Evolutionary conservation across 2,113 vertebrate genomes (phyloP).

Genomic region (Paralichthys olivaceus): DNA sequence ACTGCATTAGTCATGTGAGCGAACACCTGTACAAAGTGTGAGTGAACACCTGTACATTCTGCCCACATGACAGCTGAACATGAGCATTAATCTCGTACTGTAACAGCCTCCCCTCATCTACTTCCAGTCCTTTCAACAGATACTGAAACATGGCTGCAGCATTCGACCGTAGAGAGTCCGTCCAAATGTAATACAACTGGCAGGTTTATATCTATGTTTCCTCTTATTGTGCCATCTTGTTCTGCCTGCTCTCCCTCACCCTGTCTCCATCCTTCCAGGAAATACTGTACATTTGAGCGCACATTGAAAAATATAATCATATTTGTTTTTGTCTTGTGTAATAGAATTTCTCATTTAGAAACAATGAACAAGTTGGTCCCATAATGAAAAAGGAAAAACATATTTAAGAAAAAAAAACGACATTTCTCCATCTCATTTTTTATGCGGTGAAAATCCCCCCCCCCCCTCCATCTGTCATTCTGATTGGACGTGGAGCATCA

Average conservation of each 20-base stretch:
- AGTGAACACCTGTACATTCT: too few species aligned
- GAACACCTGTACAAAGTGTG: too few species aligned
- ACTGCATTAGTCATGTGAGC: too few species aligned
- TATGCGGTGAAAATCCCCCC: not conserved
- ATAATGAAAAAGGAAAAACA: conserved; percentile 18
- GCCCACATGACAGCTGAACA: too few species aligned
- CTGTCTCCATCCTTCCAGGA: conserved; percentile 3
- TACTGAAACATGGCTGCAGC: not conserved
- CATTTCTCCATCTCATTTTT: conserved; percentile 21
- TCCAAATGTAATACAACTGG: not conserved
- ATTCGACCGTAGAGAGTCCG: not conserved
- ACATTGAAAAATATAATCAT: conserved; percentile 59
- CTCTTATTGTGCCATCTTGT: not conserved
- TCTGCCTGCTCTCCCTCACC: not conserved
- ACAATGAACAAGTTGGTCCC: conserved; percentile 6
- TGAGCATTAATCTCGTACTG: too few species aligned
- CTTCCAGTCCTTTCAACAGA: too few species aligned
- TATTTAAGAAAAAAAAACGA: not conserved
- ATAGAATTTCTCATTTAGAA: not conserved
- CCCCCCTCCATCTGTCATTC: not conserved
- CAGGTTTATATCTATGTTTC: too few species aligned
- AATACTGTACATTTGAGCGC: conserved; percentile 9
- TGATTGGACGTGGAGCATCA: not conserved
- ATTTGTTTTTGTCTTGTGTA: conserved; percentile 61
- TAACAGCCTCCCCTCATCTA: too few species aligned